Base-by-base conservation (phyloP, 2,113 vertebrate species). In the Heptranchias perlo region DNA sequence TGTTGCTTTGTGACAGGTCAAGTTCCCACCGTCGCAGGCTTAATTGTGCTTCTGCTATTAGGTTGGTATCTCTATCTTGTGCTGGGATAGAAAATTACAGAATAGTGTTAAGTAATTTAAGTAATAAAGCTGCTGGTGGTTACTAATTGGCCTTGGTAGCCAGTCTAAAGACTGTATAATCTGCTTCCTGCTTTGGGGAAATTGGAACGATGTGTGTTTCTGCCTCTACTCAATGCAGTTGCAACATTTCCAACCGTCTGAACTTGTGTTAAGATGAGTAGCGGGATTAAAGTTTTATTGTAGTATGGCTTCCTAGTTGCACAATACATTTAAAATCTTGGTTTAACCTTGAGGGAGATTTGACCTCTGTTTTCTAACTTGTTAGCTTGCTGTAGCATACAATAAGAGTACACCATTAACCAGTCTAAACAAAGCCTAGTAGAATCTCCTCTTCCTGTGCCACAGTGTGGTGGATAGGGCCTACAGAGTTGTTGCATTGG, bases 261-360 rank as follows among this genome's bases (percentile, higher is more conserved):
- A 58, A 14, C 28, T 58, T 35, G 44, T 87, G 35, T 13, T 14
- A 89, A 89, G 52, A 89, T 78, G 76, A 39, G 76, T 4, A 78
- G 39, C 76, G 58, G 1, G 21, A 2, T 91, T 58, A 91, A 28
- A 54, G 73, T 35, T 35, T 54, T 58, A 28, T 31, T 91, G 58
- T 76, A 7, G 52, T 52, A 28, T 86, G 49, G 3, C 10, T 89
- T 89, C 28, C 49, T 35, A 54, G 86, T 89, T 58, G 87, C 87
- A 35, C 28, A 91, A 54, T 35, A 91, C 1, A 14, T 89, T 89
- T 89, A 0, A 58, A 73, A 14, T 11, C 7, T 58, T 58, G 13
- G 52, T 91, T 91, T 91, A 91, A 11, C 87, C 28, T 91, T 91
- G 87, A 3, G 28, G 52, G 28, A 91, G 84, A 87, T 87, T 87